Conservation (phyloP, 2,888 invertebrate genomes). For the Stictocephala bisonia region DNA sequence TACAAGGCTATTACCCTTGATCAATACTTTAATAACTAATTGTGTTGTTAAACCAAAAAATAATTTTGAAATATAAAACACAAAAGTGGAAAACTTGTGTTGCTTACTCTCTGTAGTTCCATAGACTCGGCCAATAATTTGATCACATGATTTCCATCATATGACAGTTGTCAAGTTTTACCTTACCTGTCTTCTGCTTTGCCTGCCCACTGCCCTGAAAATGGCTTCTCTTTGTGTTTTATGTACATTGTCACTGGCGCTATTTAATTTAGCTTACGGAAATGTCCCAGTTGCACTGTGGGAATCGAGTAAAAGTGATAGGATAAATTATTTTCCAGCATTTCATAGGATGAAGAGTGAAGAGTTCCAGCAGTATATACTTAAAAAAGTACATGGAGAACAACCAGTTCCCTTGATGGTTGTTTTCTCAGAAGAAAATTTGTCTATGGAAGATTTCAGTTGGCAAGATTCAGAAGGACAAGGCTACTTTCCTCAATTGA, state of each 20-base stretch:
- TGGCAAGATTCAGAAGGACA: slow-evolving; percentile 65
- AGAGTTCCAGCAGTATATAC: slow-evolving; percentile 60
- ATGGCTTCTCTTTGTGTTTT: slow-evolving; percentile 5
- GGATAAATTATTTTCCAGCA: slow-evolving; percentile 52
- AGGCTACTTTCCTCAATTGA: slow-evolving; percentile 54
- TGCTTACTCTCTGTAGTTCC: background rate
- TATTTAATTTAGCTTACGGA: slow-evolving; percentile 33
- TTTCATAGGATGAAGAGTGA: slow-evolving; percentile 53
- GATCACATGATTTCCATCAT: background rate
- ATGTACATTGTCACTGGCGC: background rate
- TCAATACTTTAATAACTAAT: no score
- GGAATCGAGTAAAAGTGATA: slow-evolving; percentile 54
- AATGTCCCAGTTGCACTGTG: slow-evolving; percentile 55
- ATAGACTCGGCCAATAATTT: no score
- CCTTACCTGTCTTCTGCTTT: background rate
- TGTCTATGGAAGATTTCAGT: slow-evolving; percentile 72
- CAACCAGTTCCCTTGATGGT: slow-evolving; percentile 65
- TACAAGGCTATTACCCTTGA: no score
- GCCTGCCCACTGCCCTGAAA: background rate
- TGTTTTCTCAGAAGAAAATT: slow-evolving; percentile 68
- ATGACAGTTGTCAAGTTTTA: background rate
- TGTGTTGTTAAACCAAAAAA: no score
- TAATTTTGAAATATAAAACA: no score
- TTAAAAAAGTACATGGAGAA: slow-evolving; percentile 63
- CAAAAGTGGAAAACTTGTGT: no score